A percentile compares a stretch with the other conserved stretches of the same genome.
These are phyloP conservation scores for Sarcophilus harrisii DNA, from an alignment of 2,797 vertebrate genomes.

Conservation along the genomic window DNA sequence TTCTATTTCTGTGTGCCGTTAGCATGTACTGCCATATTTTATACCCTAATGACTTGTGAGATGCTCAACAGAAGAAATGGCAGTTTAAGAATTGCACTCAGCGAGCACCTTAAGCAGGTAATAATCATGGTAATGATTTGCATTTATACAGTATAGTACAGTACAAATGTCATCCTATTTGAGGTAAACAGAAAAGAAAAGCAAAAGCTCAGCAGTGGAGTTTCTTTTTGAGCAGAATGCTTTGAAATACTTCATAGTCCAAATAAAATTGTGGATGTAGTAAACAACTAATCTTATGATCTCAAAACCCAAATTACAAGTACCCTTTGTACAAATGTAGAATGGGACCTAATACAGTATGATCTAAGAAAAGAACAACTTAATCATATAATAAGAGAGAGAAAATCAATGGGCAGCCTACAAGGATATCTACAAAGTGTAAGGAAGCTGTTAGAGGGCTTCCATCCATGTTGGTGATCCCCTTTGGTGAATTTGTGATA, in stretches of 20 bases:
- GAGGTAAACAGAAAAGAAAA: neutral
- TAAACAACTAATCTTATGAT: neutral
- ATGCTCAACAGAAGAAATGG: slow-evolving; percentile 97
- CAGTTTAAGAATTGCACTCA: slow-evolving; percentile 95
- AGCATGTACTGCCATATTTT: slow-evolving; percentile 94
- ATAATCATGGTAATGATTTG: neutral
- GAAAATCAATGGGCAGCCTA: neutral
- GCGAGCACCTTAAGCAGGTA: slow-evolving; percentile 98
- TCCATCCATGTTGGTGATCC: neutral
- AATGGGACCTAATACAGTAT: neutral
- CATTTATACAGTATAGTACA: neutral
- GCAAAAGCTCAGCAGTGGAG: neutral
- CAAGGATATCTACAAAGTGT: neutral
- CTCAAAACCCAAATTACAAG: neutral
- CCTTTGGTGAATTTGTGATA: neutral
- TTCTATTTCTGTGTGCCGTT: slow-evolving; percentile 98
- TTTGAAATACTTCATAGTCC: neutral
- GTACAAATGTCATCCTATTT: neutral
- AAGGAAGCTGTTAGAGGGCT: neutral
- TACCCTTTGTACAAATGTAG: neutral
- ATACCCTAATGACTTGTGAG: slow-evolving; percentile 96
- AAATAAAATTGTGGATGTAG: neutral
- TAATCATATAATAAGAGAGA: neutral
- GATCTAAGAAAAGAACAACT: neutral
- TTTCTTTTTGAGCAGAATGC: neutral